Evolutionary conservation across 2,888 invertebrate genomes (phyloP).

Genomic region (Tiliacea citrago): DNA sequence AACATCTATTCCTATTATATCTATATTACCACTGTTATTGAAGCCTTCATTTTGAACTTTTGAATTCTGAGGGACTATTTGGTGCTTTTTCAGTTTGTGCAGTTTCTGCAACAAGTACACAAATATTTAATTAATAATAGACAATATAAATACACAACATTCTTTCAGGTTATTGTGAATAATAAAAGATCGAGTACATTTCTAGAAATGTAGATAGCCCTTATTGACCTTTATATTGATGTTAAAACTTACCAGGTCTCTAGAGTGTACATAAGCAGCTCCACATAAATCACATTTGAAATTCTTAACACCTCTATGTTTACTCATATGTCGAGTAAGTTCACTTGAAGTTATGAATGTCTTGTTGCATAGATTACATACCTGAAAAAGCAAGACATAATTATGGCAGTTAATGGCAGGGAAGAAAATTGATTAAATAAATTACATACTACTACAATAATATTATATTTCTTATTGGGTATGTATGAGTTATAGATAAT

Average conservation of each 20-base stretch:
- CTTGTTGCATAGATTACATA: constrained; percentile 91
- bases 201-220: background rate
- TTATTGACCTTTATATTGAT: background rate
- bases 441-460: background rate
- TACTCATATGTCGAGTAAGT: constrained; percentile 91
- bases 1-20: constrained; percentile 83
- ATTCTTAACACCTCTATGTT: constrained; percentile 90
- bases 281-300: constrained; percentile 91
- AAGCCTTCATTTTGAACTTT: constrained; percentile 76
- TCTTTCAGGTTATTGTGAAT: background rate
- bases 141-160: background rate
- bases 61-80: constrained; percentile 66
- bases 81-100: constrained; percentile 85
- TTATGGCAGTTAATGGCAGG: background rate
- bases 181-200: background rate
- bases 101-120: constrained; percentile 79
- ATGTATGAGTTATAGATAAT: background rate
- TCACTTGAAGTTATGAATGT: constrained; percentile 91
- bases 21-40: constrained; percentile 79
- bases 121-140: background rate
- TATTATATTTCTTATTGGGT: background rate
- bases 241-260: constrained; percentile 87
- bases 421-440: background rate
- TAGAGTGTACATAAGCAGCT: constrained; percentile 89
- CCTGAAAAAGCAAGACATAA: constrained; percentile 67